phyloP scores from a whole-genome alignment of 1,140 invertebrate species.

The Plectrocnemia conspersa region DNA sequence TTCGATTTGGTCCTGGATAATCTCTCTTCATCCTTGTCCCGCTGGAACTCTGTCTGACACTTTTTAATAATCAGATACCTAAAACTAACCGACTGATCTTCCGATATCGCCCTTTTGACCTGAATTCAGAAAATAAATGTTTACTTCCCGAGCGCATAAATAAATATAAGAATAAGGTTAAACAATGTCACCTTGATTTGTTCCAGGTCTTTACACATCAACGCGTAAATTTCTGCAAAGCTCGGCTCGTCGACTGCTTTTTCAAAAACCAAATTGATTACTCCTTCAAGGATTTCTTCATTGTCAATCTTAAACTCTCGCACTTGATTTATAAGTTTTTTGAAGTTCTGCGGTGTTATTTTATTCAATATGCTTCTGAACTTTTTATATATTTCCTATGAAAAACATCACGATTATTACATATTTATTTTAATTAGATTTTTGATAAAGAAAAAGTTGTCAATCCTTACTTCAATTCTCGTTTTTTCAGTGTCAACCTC shows the following conservation, averaged over 20 bases:
- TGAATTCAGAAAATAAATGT: constrained; percentile 1
- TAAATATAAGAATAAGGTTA: too few species aligned
- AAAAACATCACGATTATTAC: too few species aligned
- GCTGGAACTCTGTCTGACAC: constrained; percentile 86
- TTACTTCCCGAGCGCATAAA: neutral
- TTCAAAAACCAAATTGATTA: constrained; percentile 89
- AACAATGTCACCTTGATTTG: constrained; percentile 56
- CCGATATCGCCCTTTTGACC: constrained; percentile 4
- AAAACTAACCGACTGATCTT: constrained; percentile 59
- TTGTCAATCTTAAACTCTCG: constrained; percentile 74
- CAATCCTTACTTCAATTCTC: too few species aligned
- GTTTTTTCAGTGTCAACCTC: too few species aligned
- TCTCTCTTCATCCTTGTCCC: constrained; percentile 56
- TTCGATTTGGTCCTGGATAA: constrained; percentile 56
- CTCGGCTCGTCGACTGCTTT: constrained; percentile 93
- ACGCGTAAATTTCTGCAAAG: constrained; percentile 86
- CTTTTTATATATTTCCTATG: constrained; percentile 73
- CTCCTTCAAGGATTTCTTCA: constrained; percentile 69
- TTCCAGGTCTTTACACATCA: constrained; percentile 69
- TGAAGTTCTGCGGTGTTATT: constrained; percentile 89
- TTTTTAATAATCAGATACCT: constrained; percentile 73
- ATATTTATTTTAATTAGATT: too few species aligned
- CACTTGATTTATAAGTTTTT: constrained; percentile 74
- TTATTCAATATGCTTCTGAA: constrained; percentile 91
- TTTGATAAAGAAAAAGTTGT: too few species aligned